Percentiles rank a stretch among this genome's conserved stretches.
Evolutionary conservation across 1,140 invertebrate genomes (phyloP).

Genomic region (Dendrolimus punctatus): DNA sequence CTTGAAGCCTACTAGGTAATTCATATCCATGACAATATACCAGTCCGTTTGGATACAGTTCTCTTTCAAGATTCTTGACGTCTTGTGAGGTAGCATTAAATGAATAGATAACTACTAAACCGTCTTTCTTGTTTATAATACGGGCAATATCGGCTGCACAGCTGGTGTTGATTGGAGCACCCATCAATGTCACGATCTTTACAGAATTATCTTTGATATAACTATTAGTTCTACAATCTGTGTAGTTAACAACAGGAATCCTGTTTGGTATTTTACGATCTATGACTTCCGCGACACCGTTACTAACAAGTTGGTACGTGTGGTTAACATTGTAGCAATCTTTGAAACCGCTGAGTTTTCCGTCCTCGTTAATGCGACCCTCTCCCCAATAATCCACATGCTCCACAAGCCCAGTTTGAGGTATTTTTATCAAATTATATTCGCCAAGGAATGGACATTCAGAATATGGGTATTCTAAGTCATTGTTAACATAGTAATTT

Average conservation of each 20-base stretch:
- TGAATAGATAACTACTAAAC: conserved; percentile 21
- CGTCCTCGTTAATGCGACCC: conserved; percentile 12
- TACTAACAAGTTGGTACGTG: conserved; percentile 21
- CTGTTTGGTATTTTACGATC: conserved; percentile 25
- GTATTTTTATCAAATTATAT: conserved; percentile 22
- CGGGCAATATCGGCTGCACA: conserved; percentile 24
- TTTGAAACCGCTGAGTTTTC: conserved; percentile 15
- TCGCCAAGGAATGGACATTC: conserved; percentile 22
- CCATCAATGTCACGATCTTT: conserved; percentile 20
- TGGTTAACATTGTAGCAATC: conserved; percentile 29
- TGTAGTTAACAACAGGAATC: conserved; percentile 22
- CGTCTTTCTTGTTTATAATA: conserved; percentile 15
- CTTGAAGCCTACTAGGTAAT: conserved; percentile 10
- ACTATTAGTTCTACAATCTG: conserved; percentile 18
- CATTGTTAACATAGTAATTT: conserved; percentile 18
- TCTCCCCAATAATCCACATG: conserved; percentile 31
- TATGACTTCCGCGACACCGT: conserved; percentile 12
- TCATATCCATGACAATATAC: conserved; percentile 11
- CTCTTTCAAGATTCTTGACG: conserved; percentile 16
- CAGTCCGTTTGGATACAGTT: conserved; percentile 12
- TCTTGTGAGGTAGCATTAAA: conserved; percentile 16
- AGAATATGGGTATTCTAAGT: conserved; percentile 1
- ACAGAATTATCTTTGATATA: conserved; percentile 6
- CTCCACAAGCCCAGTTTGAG: conserved; percentile 12
- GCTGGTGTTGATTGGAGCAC: conserved; percentile 21